Evolutionary conservation across 2,888 invertebrate genomes (phyloP).

Genomic region (Oscheius sp.): DNA sequence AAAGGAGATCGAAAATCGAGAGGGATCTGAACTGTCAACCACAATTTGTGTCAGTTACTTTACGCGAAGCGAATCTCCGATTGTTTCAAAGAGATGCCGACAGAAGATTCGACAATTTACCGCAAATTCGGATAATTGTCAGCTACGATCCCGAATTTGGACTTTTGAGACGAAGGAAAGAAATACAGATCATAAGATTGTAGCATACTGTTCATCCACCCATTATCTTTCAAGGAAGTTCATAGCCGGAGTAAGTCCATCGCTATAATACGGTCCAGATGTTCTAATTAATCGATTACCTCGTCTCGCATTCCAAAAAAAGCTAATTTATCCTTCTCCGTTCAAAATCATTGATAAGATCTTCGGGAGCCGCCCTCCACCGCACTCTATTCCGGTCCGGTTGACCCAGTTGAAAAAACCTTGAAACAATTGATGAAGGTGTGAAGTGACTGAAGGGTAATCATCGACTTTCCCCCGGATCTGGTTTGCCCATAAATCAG

Average conservation of each 20-base stretch:
- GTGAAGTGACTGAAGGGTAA: not conserved
- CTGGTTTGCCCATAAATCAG: conserved; percentile 23
- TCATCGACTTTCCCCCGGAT: not conserved
- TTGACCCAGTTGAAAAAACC: not conserved
- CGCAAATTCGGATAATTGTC: conserved; percentile 7
- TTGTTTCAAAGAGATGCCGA: conserved; percentile 29
- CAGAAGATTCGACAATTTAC: conserved; percentile 6
- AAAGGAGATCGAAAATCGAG: no score
- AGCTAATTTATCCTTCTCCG: not conserved
- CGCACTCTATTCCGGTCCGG: not conserved
- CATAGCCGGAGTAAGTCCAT: no score
- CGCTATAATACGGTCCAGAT: no score
- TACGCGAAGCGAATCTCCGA: not conserved
- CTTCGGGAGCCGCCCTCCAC: not conserved
- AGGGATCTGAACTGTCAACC: not conserved
- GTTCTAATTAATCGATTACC: no score
- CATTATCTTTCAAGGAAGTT: no score
- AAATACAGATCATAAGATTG: no score
- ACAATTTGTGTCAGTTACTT: conserved; percentile 5
- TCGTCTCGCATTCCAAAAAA: no score
- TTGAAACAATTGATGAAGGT: not conserved
- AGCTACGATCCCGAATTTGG: not conserved
- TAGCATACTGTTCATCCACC: no score
- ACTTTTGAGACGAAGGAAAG: not conserved
- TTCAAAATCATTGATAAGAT: not conserved